Base-by-base conservation (phyloP, 2,888 invertebrate genomes). In the Lochmaea crataegi region DNA sequence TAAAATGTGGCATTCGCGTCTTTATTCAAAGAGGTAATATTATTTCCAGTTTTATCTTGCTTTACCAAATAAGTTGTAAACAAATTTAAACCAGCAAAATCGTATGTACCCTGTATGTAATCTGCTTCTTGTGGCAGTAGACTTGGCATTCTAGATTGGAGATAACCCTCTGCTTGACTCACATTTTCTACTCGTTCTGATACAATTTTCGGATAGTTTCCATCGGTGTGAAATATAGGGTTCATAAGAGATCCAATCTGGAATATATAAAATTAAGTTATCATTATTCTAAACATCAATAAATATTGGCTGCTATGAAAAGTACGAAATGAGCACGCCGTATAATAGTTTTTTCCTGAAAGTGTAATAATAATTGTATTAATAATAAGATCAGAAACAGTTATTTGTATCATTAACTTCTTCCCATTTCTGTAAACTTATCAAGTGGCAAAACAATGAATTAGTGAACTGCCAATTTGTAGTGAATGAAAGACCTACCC, bases 1-100 rank as follows among this genome's bases (percentile, higher is more conserved):
- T 87, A 88, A 78, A 89, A 85, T 12, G 89, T 85, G 26, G 91
- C 88, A 1, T 91, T 91, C 80, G 90, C 87, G 81, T 92, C 92
- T 72, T 92, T 91, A 79, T 88, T 88, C 69, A 89, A 90, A 0
- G 91, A 91, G 60, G 87, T 82, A 45, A 45, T 58, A 2, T 72
- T 56, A 12, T 32, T 42, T 12, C 69, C 72, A 56, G 71, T 73
- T 7, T 67, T 63, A 48, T 65, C 72, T 65, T 78, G 65, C 45
- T 76, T 74, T 1, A 80, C 77, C 16, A 78, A 66, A 68, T 72
- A 77, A 2, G 74, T 79, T 11, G 77, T 80, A 71, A 77, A 78
- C 9, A 76, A 74, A 66, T 78, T 81, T 10, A 77, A 18, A n/a
- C 79, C 80, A 9, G 78, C 58, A 72, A 81, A 81, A 76, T 81